These are phyloP conservation scores for Taurulus bubalis DNA, from an alignment of 2,113 vertebrate genomes.

Conservation along the genomic window DNA sequence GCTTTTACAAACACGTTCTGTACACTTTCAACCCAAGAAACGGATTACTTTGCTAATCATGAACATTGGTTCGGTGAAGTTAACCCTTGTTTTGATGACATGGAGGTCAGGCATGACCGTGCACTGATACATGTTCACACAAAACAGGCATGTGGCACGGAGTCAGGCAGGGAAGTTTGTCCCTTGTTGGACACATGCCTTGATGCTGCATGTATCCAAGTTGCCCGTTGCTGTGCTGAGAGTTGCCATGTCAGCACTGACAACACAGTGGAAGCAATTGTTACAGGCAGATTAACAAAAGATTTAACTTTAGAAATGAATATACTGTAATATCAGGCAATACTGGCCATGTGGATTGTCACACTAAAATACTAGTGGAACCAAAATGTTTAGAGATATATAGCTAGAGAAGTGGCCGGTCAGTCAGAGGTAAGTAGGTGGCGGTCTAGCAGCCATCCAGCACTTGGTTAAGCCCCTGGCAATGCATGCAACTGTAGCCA, in stretches of 20 bases:
- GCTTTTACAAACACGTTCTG: neutral
- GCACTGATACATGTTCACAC: neutral
- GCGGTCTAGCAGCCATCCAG: neutral
- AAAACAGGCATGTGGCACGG: constrained; percentile 25
- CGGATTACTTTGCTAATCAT: neutral
- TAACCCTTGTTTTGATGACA: constrained; percentile 6
- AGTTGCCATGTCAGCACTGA: constrained; percentile 70
- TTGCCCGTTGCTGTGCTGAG: constrained; percentile 42
- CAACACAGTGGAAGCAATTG: constrained; percentile 53
- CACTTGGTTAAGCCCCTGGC: neutral
- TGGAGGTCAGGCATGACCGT: neutral
- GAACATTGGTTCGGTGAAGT: neutral
- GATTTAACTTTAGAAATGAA: constrained; percentile 29
- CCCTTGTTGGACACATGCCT: constrained; percentile 65
- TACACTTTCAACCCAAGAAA: neutral
- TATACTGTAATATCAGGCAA: constrained; percentile 1
- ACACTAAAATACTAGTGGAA: neutral
- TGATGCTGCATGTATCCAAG: constrained; percentile 54
- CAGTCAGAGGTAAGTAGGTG: neutral
- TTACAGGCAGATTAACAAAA: constrained; percentile 18
- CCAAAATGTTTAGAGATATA: constrained; percentile 1
- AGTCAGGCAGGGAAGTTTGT: constrained; percentile 35
- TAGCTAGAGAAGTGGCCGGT: neutral
- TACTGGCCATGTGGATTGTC: constrained; percentile 5
- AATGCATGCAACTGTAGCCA: neutral